Evolutionary conservation across 2,888 invertebrate species (phyloP).

Genomic region (Cryptocheilus praepositus): DNA sequence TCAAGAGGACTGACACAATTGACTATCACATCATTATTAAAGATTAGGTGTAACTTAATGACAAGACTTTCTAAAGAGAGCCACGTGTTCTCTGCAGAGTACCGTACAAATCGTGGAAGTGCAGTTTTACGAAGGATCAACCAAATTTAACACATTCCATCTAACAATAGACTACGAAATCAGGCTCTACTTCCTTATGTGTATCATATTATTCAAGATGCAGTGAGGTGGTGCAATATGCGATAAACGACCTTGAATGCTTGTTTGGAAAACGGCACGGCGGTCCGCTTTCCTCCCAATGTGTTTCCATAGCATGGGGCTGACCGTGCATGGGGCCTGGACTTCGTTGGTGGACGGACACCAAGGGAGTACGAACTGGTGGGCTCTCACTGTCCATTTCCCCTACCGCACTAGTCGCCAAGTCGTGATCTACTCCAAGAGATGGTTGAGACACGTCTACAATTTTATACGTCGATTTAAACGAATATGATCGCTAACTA

Average conservation of each 20-base stretch:
- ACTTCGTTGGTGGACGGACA: conserved; percentile 65
- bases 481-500: no score
- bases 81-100: neutral
- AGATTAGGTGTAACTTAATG: neutral
- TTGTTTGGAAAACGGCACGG: conserved; percentile 63
- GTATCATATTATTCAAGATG: conserved; percentile 36
- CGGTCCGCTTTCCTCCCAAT: conserved; percentile 82
- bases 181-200: conserved; percentile 33
- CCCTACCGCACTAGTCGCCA: conserved; percentile 59
- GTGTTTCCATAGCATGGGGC: conserved; percentile 78
- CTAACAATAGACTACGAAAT: no score
- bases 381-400: conserved; percentile 67
- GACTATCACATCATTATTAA: neutral
- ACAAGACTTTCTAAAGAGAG: neutral
- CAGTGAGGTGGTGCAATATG: conserved; percentile 21
- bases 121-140: neutral
- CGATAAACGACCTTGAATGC: conserved; percentile 63
- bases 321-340: conserved; percentile 59
- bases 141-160: no score
- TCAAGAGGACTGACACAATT: no score
- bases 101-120: conserved; percentile 5
- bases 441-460: conserved; percentile 87
- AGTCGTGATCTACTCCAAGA: conserved; percentile 81
- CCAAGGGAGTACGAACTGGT: conserved; percentile 61
- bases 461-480: conserved; percentile 12